These are phyloP conservation scores for Hypanus sabinus DNA, from an alignment of 2,113 vertebrate species.

Conservation along the genomic window DNA sequence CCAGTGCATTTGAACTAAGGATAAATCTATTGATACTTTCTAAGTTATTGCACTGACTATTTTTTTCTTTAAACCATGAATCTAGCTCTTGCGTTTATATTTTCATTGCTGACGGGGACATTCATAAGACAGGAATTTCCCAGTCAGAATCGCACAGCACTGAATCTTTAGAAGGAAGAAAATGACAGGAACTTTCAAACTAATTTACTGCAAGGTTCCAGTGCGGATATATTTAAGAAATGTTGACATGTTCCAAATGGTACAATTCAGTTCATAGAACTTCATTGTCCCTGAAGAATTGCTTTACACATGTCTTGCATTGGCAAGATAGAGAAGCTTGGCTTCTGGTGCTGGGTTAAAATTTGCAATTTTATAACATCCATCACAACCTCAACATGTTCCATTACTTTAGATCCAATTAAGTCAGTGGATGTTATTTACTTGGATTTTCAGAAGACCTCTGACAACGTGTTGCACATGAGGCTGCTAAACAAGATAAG, in stretches of 20 bases:
- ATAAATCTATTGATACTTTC: neutral
- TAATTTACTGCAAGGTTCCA: conserved; percentile 14
- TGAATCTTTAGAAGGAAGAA: neutral
- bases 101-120: neutral
- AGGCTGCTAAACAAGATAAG: no score
- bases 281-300: neutral
- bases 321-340: no score
- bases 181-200: conserved; percentile 20
- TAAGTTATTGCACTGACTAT: neutral
- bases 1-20: neutral
- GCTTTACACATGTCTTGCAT: no score
- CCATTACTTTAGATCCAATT: neutral
- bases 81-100: neutral
- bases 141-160: neutral
- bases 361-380: neutral
- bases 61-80: neutral
- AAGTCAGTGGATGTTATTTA: neutral
- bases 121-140: conserved; percentile 23
- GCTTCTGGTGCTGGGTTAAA: neutral
- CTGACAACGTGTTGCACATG: no score
- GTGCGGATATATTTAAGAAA: neutral
- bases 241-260: neutral
- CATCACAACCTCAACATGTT: neutral
- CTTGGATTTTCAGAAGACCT: no score
- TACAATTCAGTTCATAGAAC: neutral